Evolutionary conservation across 2,797 vertebrate genomes (phyloP).

Genomic region (Spinus olivaceus): DNA sequence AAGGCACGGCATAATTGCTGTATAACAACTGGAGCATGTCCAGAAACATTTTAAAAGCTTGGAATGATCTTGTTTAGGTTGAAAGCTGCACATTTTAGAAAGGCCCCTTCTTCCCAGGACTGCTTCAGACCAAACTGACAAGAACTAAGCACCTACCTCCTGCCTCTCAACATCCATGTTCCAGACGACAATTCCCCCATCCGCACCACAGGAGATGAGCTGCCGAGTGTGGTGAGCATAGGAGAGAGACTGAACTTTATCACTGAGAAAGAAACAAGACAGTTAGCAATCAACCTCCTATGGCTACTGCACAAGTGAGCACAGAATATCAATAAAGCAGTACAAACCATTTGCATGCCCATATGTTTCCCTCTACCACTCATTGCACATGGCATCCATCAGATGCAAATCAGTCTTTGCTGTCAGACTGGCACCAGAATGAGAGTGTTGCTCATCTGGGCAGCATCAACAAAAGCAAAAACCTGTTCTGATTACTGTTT

Average conservation of each 20-base stretch:
- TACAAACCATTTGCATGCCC: neutral
- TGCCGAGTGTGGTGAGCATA: conserved; percentile 94
- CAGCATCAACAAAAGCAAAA: neutral
- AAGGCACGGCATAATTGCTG: neutral
- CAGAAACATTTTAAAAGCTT: conserved; percentile 12
- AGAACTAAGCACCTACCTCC: conserved; percentile 80
- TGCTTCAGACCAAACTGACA: neutral
- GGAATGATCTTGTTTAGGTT: neutral
- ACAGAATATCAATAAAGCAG: neutral
- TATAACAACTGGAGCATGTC: neutral
- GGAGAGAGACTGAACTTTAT: conserved; percentile 93
- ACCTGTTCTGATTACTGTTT: neutral
- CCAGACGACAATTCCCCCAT: conserved; percentile 95
- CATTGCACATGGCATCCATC: neutral
- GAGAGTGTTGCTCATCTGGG: neutral
- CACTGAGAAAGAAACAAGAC: conserved; percentile 74
- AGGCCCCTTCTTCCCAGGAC: neutral
- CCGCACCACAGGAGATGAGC: conserved; percentile 94
- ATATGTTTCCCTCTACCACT: neutral
- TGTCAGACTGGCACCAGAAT: neutral
- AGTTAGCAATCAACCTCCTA: conserved; percentile 19
- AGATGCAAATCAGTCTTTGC: neutral
- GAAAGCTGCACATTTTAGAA: neutral
- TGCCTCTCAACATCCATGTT: conserved; percentile 98
- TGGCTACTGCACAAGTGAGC: neutral